Evolutionary conservation across 2,888 invertebrate genomes (phyloP).

Genomic region (Lasius platythorax): DNA sequence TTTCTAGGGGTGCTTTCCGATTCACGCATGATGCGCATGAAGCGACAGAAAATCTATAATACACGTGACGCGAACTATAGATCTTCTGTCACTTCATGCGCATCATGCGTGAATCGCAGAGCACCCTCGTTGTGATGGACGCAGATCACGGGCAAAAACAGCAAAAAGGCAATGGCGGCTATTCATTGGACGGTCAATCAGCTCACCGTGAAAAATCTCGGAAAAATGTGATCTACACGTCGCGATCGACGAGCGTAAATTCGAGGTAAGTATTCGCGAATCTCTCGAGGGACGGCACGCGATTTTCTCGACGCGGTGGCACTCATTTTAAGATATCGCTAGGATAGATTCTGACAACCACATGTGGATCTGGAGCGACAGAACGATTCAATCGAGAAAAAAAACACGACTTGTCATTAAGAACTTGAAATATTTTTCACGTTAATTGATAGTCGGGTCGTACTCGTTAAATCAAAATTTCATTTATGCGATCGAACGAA

Average conservation of each 20-base stretch:
- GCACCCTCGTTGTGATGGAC: conserved; percentile 64
- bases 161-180: conserved; percentile 80
- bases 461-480: too few species aligned
- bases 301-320: neutral
- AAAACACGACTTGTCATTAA: conserved; percentile 54
- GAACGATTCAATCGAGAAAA: conserved; percentile 38
- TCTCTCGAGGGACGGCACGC: neutral
- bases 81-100: too few species aligned
- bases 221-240: conserved; percentile 78
- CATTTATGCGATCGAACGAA: neutral
- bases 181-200: conserved; percentile 70
- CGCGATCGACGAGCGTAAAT: conserved; percentile 56
- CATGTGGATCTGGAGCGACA: conserved; percentile 69
- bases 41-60: too few species aligned
- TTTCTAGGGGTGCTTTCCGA: conserved; percentile 57
- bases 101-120: too few species aligned
- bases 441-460: neutral
- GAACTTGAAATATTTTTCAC: neutral
- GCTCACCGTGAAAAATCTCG: conserved; percentile 71
- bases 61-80: too few species aligned
- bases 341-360: conserved; percentile 62
- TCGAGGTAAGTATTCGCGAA: conserved; percentile 66
- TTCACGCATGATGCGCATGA: too few species aligned
- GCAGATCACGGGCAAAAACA: conserved; percentile 72
- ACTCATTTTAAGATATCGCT: conserved; percentile 17